Percentiles rank a stretch among this genome's conserved stretches.
phyloP scores from a whole-genome alignment of 2,888 invertebrate genomes.

The Crioceris asparagi region DNA sequence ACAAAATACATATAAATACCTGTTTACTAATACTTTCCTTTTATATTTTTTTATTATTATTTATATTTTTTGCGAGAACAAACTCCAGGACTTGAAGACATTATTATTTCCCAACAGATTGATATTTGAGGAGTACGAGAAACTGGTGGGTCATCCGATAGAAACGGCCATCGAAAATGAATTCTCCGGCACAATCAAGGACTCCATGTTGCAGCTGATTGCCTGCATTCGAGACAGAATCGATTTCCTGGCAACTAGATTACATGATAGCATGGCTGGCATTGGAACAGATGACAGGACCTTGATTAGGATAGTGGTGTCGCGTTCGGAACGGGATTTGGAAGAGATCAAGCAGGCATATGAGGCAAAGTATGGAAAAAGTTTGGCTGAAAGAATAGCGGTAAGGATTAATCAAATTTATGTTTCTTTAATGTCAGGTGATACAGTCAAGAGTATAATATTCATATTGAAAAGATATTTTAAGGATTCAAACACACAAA shows the following conservation, averaged over 20 bases:
- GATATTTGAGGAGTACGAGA: slow-evolving; percentile 56
- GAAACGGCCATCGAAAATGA: slow-evolving; percentile 71
- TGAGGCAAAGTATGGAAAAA: slow-evolving; percentile 60
- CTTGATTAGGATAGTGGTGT: slow-evolving; percentile 75
- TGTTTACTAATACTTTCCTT: too few relatives aligned
- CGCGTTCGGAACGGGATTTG: slow-evolving; percentile 75
- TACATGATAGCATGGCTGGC: slow-evolving; percentile 83
- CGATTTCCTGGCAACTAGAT: slow-evolving; percentile 71
- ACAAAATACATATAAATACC: too few relatives aligned
- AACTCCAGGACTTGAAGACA: neutral
- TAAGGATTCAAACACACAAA: too few relatives aligned
- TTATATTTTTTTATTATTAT: too few relatives aligned
- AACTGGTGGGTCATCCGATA: slow-evolving; percentile 66
- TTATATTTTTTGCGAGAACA: neutral
- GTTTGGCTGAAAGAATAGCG: slow-evolving; percentile 67
- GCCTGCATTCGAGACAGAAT: slow-evolving; percentile 59
- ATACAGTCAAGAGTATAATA: too few relatives aligned
- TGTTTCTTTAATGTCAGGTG: too few relatives aligned
- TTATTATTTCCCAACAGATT: slow-evolving; percentile 13
- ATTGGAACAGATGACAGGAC: slow-evolving; percentile 80
- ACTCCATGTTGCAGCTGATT: slow-evolving; percentile 68
- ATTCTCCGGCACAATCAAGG: slow-evolving; percentile 65
- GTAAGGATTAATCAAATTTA: too few relatives aligned
- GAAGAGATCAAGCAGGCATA: slow-evolving; percentile 73
- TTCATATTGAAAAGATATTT: too few relatives aligned